Percentiles rank a stretch among this genome's conserved stretches.
phyloP scores from a whole-genome alignment of 2,888 invertebrate genomes.

The Agrotis segetum region DNA sequence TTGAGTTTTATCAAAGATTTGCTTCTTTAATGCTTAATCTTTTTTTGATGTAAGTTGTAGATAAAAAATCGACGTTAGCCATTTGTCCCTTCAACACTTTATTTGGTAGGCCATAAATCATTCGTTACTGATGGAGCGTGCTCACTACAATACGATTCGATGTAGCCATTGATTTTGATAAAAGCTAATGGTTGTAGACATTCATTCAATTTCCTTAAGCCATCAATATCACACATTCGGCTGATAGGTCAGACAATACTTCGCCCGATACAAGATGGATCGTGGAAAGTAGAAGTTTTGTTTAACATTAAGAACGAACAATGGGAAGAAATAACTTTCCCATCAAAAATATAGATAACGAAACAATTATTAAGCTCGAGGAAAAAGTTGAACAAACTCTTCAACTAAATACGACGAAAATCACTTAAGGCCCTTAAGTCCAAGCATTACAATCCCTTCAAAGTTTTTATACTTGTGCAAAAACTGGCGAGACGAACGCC shows the following conservation, averaged over 20 bases:
- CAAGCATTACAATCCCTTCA: conserved; percentile 76
- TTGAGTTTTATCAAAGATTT: conserved; percentile 59
- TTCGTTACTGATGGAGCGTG: conserved; percentile 74
- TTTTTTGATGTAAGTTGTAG: conserved; percentile 75
- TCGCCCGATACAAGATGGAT: conserved; percentile 19
- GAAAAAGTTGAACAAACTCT: conserved; percentile 77
- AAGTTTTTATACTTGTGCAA: conserved; percentile 78
- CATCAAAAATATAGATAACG: conserved; percentile 72
- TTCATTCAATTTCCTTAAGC: conserved; percentile 63
- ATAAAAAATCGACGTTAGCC: conserved; percentile 79
- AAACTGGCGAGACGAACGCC: conserved; percentile 75
- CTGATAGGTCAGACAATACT: conserved; percentile 49
- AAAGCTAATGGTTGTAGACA: conserved; percentile 69
- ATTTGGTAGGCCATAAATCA: conserved; percentile 81
- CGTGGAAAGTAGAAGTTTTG: conserved; percentile 22
- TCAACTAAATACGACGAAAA: conserved; percentile 83
- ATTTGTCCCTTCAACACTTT: conserved; percentile 81
- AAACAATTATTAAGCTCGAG: conserved; percentile 84
- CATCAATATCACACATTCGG: conserved; percentile 62
- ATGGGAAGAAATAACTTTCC: conserved; percentile 61
- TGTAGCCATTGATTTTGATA: conserved; percentile 73
- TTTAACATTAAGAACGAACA: conserved; percentile 36
- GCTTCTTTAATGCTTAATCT: conserved; percentile 35
- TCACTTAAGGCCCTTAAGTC: conserved; percentile 72
- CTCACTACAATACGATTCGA: conserved; percentile 69